Evolutionary conservation across 2,797 vertebrate species (phyloP).

Genomic region (Squalus acanthias): DNA sequence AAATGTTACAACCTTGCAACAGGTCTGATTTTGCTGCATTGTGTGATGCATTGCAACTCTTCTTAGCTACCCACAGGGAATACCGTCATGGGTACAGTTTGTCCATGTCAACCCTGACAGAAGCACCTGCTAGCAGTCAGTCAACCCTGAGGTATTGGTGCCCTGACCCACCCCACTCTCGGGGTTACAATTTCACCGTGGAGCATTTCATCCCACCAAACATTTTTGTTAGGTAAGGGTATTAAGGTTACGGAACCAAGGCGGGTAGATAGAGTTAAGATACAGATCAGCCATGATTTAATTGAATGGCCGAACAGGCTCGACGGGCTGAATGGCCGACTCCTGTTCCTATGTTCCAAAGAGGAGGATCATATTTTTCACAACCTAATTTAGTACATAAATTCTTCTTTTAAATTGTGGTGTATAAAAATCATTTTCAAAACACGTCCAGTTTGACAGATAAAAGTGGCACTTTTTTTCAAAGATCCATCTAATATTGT

Average conservation of each 20-base stretch:
- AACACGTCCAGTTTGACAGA: background rate
- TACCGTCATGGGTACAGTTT: background rate
- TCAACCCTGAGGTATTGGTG: background rate
- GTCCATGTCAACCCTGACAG: background rate
- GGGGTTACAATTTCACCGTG: background rate
- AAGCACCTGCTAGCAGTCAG: background rate
- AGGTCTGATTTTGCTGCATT: background rate
- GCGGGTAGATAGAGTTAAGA: background rate
- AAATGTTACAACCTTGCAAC: background rate
- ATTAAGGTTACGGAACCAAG: background rate
- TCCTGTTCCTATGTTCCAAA: background rate
- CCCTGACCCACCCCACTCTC: background rate
- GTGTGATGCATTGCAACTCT: background rate
- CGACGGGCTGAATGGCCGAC: background rate
- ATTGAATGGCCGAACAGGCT: background rate
- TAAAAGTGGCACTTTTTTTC: background rate
- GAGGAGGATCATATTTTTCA: background rate
- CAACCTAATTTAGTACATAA: background rate
- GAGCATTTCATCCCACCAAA: background rate
- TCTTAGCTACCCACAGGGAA: background rate
- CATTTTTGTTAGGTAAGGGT: background rate
- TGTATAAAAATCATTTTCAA: background rate
- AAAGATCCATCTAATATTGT: background rate
- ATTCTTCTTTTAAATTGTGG: background rate
- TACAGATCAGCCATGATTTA: background rate